A percentile compares a stretch with the other conserved stretches of the same genome.
Evolutionary conservation across 2,113 vertebrate species (phyloP).

Genomic region (Anguilla rostrata): DNA sequence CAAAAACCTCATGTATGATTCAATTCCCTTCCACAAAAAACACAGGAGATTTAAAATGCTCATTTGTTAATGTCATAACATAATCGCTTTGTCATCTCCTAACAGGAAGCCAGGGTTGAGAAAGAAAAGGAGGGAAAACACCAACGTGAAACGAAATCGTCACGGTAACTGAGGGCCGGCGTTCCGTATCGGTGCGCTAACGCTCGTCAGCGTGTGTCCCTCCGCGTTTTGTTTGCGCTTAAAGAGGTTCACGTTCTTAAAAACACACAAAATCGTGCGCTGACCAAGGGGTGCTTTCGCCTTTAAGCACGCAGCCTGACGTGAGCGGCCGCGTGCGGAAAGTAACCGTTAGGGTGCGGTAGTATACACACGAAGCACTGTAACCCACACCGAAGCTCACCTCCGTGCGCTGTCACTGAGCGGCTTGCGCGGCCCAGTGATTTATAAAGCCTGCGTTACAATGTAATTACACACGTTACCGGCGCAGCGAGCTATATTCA

Average conservation of each 20-base stretch:
- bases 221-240: neutral
- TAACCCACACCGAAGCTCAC: too few species aligned
- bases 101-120: slow-evolving; percentile 1
- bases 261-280: neutral
- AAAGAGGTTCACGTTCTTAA: slow-evolving; percentile 15
- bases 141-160: slow-evolving; percentile 16
- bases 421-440: too few species aligned
- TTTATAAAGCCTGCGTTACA: neutral
- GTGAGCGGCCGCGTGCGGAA: neutral
- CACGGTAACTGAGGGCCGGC: slow-evolving; percentile 21
- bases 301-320: neutral
- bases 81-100: neutral
- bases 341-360: too few species aligned
- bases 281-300: neutral
- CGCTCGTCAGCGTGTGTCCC: neutral
- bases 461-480: neutral
- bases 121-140: neutral
- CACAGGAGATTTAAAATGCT: neutral
- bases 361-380: too few species aligned
- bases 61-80: neutral
- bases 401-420: too few species aligned
- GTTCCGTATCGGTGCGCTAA: neutral
- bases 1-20: neutral
- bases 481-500: too few species aligned
- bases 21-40: neutral